These are phyloP conservation scores for Anthoscopus minutus DNA, from an alignment of 2,113 vertebrate genomes.

Conservation along the genomic window DNA sequence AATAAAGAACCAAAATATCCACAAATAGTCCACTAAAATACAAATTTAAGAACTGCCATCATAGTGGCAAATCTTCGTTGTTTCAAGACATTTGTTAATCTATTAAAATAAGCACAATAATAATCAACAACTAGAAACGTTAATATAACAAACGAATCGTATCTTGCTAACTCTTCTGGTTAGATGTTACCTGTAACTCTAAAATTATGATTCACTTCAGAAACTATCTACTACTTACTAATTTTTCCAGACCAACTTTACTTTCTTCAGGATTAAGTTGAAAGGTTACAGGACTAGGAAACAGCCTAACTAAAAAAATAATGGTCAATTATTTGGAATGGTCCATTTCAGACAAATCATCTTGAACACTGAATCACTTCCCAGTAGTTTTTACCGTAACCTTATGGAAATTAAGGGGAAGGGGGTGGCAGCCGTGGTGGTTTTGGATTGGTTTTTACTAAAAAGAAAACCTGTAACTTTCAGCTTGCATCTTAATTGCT, in stretches of 20 bases:
- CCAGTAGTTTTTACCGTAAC: background rate
- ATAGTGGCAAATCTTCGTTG: background rate
- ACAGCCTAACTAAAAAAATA: background rate
- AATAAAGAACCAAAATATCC: background rate
- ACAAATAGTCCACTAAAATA: background rate
- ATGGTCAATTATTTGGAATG: background rate
- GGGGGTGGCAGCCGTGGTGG: background rate
- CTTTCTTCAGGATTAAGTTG: background rate
- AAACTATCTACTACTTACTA: background rate
- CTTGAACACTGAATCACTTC: background rate
- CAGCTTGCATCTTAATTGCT: background rate
- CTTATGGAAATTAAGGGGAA: background rate
- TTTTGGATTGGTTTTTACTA: background rate
- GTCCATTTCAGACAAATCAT: background rate
- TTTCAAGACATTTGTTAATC: background rate
- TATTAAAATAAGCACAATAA: background rate
- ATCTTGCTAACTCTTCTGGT: background rate
- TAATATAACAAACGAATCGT: background rate
- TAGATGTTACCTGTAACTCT: background rate
- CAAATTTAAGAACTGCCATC: background rate
- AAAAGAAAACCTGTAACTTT: background rate
- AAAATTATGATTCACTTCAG: background rate
- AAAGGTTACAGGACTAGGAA: background rate
- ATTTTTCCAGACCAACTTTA: background rate
- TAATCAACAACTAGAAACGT: background rate